phyloP scores from a whole-genome alignment of 37 sponge, comb jelly and placozoan species.

The Aphrocallistes beatrix region DNA sequence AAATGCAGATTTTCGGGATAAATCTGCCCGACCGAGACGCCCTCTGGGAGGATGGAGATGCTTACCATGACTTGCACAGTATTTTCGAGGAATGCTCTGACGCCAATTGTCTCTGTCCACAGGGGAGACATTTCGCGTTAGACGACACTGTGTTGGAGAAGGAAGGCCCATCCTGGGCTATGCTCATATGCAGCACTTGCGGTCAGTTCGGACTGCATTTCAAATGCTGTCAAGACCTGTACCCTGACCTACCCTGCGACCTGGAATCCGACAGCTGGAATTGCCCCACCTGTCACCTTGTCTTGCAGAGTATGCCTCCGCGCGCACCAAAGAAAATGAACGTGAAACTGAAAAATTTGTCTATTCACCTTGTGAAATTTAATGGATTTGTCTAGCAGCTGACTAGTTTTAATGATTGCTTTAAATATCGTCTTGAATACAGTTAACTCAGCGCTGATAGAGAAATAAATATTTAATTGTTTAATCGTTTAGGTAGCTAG shows the following conservation, averaged over 20 bases:
- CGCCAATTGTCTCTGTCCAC: background rate
- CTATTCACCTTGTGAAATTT: conserved; percentile 15
- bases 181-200: background rate
- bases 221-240: background rate
- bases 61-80: background rate
- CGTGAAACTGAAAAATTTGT: background rate
- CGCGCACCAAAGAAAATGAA: too few relatives aligned
- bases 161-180: conserved; percentile 7
- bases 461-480: too few relatives aligned
- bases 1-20: background rate
- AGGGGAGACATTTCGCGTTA: background rate
- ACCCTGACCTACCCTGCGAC: background rate
- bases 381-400: too few relatives aligned
- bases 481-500: too few relatives aligned
- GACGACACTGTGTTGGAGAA: background rate
- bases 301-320: too few relatives aligned
- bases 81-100: background rate
- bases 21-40: background rate
- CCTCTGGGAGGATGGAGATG: conserved; percentile 10
- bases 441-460: too few relatives aligned
- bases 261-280: background rate
- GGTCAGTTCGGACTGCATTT: background rate
- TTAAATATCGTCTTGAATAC: too few relatives aligned
- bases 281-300: background rate
- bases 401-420: too few relatives aligned